phyloP scores from a whole-genome alignment of 2,113 vertebrate genomes.

The Motacilla alba region DNA sequence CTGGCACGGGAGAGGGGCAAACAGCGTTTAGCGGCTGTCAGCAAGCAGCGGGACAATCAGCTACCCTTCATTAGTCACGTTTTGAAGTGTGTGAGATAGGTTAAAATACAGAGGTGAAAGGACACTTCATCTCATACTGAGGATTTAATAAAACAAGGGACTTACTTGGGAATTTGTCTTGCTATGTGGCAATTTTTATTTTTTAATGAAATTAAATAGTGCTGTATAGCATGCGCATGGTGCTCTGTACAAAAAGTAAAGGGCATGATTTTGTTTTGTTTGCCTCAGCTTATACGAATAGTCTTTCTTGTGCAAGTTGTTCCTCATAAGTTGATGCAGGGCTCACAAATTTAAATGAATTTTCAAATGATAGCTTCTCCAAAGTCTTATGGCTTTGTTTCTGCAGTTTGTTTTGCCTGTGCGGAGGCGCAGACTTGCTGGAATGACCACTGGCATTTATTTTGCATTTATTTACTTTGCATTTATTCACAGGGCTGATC shows the following conservation, averaged over 20 bases:
- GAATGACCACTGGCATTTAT: neutral
- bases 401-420: neutral
- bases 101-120: neutral
- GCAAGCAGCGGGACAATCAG: neutral
- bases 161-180: neutral
- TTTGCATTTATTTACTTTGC: neutral
- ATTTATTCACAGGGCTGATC: neutral
- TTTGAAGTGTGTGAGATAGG: neutral
- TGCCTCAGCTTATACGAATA: neutral
- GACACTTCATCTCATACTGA: neutral
- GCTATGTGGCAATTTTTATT: neutral
- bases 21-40: rapidly evolving
- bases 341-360: neutral
- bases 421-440: neutral
- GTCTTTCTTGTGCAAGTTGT: neutral
- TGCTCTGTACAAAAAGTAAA: neutral
- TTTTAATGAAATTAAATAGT: neutral
- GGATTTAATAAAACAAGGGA: neutral
- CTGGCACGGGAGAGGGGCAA: neutral
- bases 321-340: rapidly evolving
- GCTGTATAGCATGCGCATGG: neutral
- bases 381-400: neutral
- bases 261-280: neutral
- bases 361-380: neutral
- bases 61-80: rapidly evolving